Conservation (phyloP, 2,113 vertebrate genomes). For the Oenanthe melanoleuca region DNA sequence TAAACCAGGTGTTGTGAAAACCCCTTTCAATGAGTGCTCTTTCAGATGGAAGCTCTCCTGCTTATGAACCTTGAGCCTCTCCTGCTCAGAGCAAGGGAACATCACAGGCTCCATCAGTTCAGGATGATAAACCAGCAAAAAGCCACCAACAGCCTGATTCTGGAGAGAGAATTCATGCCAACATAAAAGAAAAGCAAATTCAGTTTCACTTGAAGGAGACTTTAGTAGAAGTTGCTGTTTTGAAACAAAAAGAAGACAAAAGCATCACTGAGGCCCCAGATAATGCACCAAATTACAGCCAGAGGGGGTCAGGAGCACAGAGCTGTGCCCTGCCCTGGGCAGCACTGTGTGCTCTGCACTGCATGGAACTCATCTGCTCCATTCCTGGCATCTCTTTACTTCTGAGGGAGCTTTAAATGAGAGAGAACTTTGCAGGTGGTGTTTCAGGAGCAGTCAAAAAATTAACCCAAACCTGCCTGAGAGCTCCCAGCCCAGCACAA, state of each 20-base stretch:
- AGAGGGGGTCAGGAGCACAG: not conserved
- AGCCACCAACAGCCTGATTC: not conserved
- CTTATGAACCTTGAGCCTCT: not conserved
- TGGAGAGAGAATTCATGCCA: not conserved
- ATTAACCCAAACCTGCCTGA: not conserved
- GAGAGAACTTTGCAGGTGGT: not conserved
- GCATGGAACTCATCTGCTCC: accelerated
- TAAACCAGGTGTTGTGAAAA: not conserved
- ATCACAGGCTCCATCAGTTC: not conserved
- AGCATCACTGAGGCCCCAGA: not conserved
- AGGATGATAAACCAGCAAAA: not conserved
- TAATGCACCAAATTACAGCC: too few relatives aligned
- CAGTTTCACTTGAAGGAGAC: not conserved
- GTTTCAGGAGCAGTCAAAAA: not conserved
- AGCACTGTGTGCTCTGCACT: not conserved
- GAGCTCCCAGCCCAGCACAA: not conserved
- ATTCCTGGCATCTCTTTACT: not conserved
- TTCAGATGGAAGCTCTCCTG: not conserved
- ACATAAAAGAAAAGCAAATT: not conserved
- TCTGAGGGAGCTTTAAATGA: not conserved
- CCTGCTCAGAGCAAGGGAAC: not conserved
- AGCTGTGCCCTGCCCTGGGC: accelerated
- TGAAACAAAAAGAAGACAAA: not conserved
- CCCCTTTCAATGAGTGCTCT: not conserved
- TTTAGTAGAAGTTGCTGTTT: not conserved